Base-by-base conservation (phyloP, 2,113 vertebrate species). In the Motacilla alba region DNA sequence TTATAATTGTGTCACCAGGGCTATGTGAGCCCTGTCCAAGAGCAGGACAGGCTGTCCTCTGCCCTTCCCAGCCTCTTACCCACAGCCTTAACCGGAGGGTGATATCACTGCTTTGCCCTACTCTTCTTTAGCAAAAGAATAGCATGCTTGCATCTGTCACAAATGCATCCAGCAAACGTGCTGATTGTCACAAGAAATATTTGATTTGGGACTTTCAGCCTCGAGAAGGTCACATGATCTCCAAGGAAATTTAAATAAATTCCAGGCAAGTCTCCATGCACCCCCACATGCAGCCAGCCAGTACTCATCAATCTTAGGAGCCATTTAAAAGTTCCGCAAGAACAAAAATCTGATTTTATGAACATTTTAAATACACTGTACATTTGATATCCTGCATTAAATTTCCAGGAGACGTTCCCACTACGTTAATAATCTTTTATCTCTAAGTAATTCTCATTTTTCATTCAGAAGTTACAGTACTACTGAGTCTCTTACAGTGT, bases 41-140 rank as follows among this genome's bases (percentile, higher is more conserved):
- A 58, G 59, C 13, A 2, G 58, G 75, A 96, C 92, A 86, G 52
- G 72, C 55, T 70, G 50, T 93, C 82, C 92, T 69, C n/a, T 93
- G 70, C 85, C 78, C 85, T 90, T 77, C 67, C 86, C 82, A 53
- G 70, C 44, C 41, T 46, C 58, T 41, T 9, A 24, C 28, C 37
- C 83, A 59, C 17, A 8, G 20, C 64, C 50, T 86, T 46, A 83
- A 77, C 16, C 7, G 4, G 55, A 26, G 39, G 20, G 39, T 90
- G 88, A 93, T 22, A 59, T 86, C 90, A 77, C 37, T 77, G 75
- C 63, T 67, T 53, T 77, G 53, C 64, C 46, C 50, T 55, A 53
- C 47, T 81, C 95, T 41, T 80, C 90, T 83, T 74, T 27, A 79
- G 67, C 49, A 85, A 23, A 46, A 87, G 69, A 90, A 73, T 8